These are phyloP conservation scores for Columbina picui DNA, from an alignment of 2,113 vertebrate genomes.

Conservation along the genomic window DNA sequence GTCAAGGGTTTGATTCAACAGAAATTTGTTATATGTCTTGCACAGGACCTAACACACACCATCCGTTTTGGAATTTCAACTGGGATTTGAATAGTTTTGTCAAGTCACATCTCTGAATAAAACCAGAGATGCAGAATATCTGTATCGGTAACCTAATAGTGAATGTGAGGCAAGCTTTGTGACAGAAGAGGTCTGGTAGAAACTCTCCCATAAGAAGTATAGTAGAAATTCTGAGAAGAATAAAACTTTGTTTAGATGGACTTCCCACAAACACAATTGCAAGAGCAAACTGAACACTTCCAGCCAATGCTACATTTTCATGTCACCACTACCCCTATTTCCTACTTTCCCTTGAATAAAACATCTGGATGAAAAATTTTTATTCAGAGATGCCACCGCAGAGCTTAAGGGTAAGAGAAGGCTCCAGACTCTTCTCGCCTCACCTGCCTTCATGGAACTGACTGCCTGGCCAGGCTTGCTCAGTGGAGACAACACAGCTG, in stretches of 20 bases:
- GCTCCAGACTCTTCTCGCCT: background rate
- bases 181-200: background rate
- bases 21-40: background rate
- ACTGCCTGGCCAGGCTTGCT: background rate
- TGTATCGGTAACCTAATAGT: background rate
- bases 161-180: background rate
- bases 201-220: rapidly evolving
- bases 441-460: background rate
- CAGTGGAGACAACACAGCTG: background rate
- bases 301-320: background rate
- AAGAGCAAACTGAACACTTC: background rate
- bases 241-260: background rate
- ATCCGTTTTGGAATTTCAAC: background rate
- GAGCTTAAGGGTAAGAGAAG: background rate
- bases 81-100: background rate
- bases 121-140: background rate
- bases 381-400: background rate
- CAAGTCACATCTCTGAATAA: background rate
- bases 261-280: background rate
- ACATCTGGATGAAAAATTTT: background rate
- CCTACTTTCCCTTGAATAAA: background rate
- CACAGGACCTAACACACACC: background rate
- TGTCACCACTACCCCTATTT: background rate
- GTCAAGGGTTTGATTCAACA: background rate
- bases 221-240: background rate